Conservation (phyloP, 64 coral and sea anemone species). For the Porites lutea region DNA sequence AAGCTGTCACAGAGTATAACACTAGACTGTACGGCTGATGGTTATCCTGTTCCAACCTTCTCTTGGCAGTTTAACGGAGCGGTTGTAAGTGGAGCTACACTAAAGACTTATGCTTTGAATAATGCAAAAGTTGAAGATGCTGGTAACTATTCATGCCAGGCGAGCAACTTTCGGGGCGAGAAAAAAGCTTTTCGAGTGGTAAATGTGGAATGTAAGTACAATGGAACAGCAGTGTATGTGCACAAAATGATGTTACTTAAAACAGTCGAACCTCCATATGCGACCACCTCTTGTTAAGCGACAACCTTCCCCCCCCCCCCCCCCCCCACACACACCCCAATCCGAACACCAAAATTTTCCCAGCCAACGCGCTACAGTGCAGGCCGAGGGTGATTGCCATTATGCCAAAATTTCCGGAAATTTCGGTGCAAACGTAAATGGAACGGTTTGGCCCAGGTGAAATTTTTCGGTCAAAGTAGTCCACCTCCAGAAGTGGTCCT, state of each 20-base stretch:
- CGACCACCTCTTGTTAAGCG: too few relatives aligned
- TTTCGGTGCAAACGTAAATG: too few relatives aligned
- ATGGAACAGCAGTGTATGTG: background rate
- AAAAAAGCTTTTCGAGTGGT: slow-evolving; percentile 14
- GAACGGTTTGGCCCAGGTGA: too few relatives aligned
- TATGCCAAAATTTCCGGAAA: too few relatives aligned
- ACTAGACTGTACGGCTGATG: slow-evolving; percentile 65
- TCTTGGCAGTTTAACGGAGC: slow-evolving; percentile 63
- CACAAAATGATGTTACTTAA: background rate
- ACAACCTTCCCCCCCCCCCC: too few relatives aligned
- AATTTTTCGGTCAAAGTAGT: too few relatives aligned
- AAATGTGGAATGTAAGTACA: slow-evolving; percentile 71
- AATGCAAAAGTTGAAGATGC: slow-evolving; percentile 25
- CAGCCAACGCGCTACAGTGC: too few relatives aligned
- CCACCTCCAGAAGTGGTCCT: too few relatives aligned
- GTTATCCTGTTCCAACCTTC: slow-evolving; percentile 50
- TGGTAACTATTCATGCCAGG: slow-evolving; percentile 79
- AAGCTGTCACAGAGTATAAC: slow-evolving; percentile 10
- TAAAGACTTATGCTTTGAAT: background rate
- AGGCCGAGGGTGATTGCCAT: too few relatives aligned
- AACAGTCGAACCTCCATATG: too few relatives aligned
- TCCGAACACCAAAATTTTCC: too few relatives aligned
- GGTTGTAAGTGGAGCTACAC: background rate
- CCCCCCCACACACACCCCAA: too few relatives aligned
- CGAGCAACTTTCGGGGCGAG: slow-evolving; percentile 39